Percentiles rank a stretch among this genome's conserved stretches.
Conservation (phyloP, 1,140 invertebrate species). For the Nautilus pompilius region DNA sequence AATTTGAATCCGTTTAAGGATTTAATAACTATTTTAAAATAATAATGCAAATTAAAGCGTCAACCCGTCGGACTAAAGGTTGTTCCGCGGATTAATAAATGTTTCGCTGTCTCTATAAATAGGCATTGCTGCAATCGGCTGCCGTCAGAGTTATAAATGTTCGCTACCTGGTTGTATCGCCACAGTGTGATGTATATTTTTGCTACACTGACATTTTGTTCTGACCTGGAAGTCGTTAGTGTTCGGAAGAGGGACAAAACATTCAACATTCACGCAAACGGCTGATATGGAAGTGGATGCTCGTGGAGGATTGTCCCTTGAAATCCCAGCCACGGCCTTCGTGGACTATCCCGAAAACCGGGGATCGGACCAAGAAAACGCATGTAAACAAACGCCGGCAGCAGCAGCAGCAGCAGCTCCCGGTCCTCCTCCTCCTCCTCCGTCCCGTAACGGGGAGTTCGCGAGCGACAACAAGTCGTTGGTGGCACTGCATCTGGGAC, state of each 20-base stretch:
- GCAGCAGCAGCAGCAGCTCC: background rate
- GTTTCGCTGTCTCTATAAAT: too few species aligned
- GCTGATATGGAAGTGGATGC: background rate
- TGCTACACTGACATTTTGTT: too few species aligned
- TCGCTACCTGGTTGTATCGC: too few species aligned
- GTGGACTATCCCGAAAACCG: conserved; percentile 12
- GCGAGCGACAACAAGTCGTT: conserved; percentile 14
- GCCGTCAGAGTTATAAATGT: too few species aligned
- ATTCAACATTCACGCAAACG: background rate
- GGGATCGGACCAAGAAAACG: conserved; percentile 1
- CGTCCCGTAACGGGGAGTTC: background rate
- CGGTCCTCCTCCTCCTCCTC: conserved; percentile 3
- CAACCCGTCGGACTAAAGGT: too few species aligned
- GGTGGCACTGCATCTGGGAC: conserved; percentile 19
- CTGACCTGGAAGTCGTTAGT: background rate
- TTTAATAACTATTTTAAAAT: too few species aligned
- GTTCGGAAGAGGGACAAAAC: background rate
- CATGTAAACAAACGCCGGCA: conserved; percentile 5
- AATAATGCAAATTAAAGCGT: too few species aligned
- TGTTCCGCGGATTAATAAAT: too few species aligned
- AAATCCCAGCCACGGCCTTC: background rate
- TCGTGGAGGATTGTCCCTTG: background rate
- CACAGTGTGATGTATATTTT: too few species aligned
- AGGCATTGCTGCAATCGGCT: too few species aligned
- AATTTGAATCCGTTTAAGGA: too few species aligned